A percentile compares a stretch with the other conserved stretches of the same genome.
Conservation (phyloP, 2,888 invertebrate genomes). For the Invenusta paracnida region DNA sequence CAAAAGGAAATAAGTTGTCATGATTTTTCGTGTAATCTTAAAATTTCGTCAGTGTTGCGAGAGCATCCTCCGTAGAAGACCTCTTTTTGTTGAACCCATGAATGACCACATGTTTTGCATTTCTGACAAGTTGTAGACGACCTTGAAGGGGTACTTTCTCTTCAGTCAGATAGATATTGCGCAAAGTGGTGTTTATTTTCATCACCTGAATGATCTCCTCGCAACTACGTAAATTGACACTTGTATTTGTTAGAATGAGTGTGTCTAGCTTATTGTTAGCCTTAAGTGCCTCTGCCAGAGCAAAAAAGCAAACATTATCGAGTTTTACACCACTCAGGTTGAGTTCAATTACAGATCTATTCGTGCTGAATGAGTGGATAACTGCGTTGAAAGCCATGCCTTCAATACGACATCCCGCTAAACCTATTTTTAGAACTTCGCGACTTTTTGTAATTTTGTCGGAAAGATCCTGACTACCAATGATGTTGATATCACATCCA, state of each 20-base stretch:
- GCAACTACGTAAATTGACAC: conserved; percentile 49
- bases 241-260: conserved; percentile 51
- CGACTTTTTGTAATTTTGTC: conserved; percentile 39
- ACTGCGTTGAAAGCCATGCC: conserved; percentile 43
- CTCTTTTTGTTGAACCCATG: neutral
- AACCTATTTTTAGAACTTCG: conserved; percentile 6
- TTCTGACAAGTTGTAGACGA: neutral
- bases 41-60: neutral
- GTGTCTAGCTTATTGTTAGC: conserved; percentile 49
- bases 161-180: conserved; percentile 37
- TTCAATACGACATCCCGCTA: conserved; percentile 32
- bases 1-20: no score
- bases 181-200: conserved; percentile 39
- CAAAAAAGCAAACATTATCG: conserved; percentile 44
- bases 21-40: neutral
- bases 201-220: conserved; percentile 39
- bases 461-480: conserved; percentile 40
- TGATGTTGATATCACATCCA: conserved; percentile 39
- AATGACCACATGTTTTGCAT: conserved; percentile 21
- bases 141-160: conserved; percentile 28
- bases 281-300: conserved; percentile 48
- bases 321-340: conserved; percentile 38
- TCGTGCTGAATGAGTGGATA: conserved; percentile 37
- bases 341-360: conserved; percentile 34
- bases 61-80: neutral